Percentiles rank a stretch among this genome's conserved stretches.
These are phyloP conservation scores for Himalopsyche tibetana DNA, from an alignment of 2,888 invertebrate species.

Conservation along the genomic window DNA sequence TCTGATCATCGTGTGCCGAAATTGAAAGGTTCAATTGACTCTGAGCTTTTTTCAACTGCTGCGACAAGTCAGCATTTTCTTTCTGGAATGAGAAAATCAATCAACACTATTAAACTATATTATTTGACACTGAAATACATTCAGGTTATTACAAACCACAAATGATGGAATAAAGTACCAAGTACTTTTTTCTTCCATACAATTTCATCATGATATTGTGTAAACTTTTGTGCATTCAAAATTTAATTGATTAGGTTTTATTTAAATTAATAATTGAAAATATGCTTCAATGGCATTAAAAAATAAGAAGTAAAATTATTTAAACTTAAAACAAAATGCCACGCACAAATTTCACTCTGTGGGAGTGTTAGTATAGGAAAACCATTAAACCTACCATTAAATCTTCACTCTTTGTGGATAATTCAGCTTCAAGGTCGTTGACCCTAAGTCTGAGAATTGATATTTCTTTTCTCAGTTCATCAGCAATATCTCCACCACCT, in stretches of 20 bases:
- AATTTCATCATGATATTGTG: too few relatives aligned
- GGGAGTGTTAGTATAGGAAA: too few relatives aligned
- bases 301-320: too few relatives aligned
- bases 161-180: neutral
- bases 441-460: constrained; percentile 86
- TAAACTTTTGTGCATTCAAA: too few relatives aligned
- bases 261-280: too few relatives aligned
- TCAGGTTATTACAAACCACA: too few relatives aligned
- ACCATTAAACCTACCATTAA: constrained; percentile 50
- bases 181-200: neutral
- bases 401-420: constrained; percentile 88
- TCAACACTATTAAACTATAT: neutral
- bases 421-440: constrained; percentile 88
- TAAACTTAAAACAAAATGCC: too few relatives aligned
- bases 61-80: constrained; percentile 81
- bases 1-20: constrained; percentile 88
- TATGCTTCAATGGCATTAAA: too few relatives aligned
- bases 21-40: constrained; percentile 87
- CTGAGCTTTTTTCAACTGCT: constrained; percentile 85
- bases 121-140: too few relatives aligned
- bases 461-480: constrained; percentile 86
- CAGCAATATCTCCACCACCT: constrained; percentile 83
- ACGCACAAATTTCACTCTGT: too few relatives aligned
- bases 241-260: too few relatives aligned
- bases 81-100: constrained; percentile 76